Evolutionary conservation across 2,888 invertebrate species (phyloP), one percentile per base, ranked within the genome.

Genomic region (Phytoseiulus persimilis): DNA sequence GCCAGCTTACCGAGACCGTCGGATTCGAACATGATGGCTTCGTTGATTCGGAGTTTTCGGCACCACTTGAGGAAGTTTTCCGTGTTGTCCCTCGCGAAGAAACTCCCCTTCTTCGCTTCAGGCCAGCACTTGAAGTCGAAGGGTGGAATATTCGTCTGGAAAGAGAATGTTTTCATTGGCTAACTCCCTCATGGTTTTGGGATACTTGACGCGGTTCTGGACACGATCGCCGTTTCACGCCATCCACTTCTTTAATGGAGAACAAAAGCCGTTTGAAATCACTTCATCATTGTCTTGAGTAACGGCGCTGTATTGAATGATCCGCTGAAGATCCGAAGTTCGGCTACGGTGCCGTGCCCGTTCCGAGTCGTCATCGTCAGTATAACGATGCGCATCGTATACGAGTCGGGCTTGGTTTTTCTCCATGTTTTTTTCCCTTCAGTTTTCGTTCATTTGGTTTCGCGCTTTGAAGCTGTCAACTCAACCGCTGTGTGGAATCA

Each of bases 61-160:
- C 96, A 96, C 94, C 96, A 96, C 91, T 95, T 95, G 91, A 96
- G 95, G 93, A 96, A 97, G 93, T 96, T 96, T 92, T 96, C 96
- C 92, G 96, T 95, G 93, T 96, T 96, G 93, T 97, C 96, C 84
- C 96, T 93, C 0, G 96, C 96, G 93, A 96, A 96, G 94, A 96
- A 97, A 92, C 96, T 96, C 91, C 96, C 95, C 28, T 96, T 94
- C 90, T 95, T 95, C 28, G 96, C 96, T 92, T 95, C 95, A 93
- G 95, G 95, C 94, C 96, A 96, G 93, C 95, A 96, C 91, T 95
- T 95, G 32, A 95, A 95, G 91, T 95, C 94, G 92, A 96, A 95
- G 90, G 94, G 94, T n/a, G 96, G 96, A 91, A 95, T 94, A 91
- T 32, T 87, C 91, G 87, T 32, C 91, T 91, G 90, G 5, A 87